phyloP scores from a whole-genome alignment of 1,140 invertebrate species.

The Pseudachorutes palmiensis region DNA sequence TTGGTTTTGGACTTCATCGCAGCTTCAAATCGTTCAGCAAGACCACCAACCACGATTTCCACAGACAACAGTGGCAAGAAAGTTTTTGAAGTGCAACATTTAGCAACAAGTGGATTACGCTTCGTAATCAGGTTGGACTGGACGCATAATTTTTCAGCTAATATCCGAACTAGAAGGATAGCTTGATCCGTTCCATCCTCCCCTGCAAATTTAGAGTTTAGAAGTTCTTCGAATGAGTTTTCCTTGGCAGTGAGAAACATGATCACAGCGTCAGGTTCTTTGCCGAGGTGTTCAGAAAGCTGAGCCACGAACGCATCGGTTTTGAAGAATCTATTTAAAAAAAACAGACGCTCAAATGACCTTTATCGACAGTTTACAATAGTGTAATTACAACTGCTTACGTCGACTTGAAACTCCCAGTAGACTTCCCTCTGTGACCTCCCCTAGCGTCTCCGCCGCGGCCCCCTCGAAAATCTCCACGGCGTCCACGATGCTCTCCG shows the following conservation, averaged over 20 bases:
- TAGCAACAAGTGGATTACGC: not conserved
- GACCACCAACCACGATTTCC: not conserved
- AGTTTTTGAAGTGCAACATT: not conserved
- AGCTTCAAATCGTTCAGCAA: not conserved
- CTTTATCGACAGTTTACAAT: too few species aligned
- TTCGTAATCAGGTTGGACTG: not conserved
- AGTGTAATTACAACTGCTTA: too few species aligned
- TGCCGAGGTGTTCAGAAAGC: too few species aligned
- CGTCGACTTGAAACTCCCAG: too few species aligned
- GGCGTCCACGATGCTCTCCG: too few species aligned
- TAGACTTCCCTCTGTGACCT: too few species aligned
- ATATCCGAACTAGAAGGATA: not conserved
- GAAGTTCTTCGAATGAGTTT: not conserved
- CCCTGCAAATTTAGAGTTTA: not conserved
- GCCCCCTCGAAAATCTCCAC: too few species aligned
- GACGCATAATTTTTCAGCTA: not conserved
- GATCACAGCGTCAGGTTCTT: not conserved
- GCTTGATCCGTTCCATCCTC: not conserved
- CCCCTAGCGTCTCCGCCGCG: too few species aligned
- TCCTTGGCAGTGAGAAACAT: not conserved
- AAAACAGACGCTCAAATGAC: too few species aligned
- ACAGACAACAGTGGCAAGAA: not conserved
- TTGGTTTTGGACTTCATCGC: not conserved
- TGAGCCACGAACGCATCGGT: too few species aligned
- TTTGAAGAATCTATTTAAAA: too few species aligned